Percentiles rank a stretch among this genome's conserved stretches.
These are phyloP conservation scores for Lampris incognitus DNA, from an alignment of 2,113 vertebrate species.

Conservation along the genomic window DNA sequence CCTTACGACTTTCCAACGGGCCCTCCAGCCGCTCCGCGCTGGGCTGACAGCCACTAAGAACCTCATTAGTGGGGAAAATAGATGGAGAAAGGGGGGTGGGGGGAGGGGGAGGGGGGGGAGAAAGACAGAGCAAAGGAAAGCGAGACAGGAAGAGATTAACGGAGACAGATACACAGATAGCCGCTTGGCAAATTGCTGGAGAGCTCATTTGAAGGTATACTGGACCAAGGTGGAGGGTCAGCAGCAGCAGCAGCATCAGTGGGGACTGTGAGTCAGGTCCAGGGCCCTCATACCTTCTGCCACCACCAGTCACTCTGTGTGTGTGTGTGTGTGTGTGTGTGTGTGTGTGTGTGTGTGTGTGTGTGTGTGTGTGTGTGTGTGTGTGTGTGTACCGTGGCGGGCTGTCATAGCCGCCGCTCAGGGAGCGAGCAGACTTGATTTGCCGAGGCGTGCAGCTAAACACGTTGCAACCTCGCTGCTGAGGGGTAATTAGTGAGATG, in stretches of 20 bases:
- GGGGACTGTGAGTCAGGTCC: conserved; percentile 36
- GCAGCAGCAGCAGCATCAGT: not conserved
- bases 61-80: conserved; percentile 62
- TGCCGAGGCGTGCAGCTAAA: conserved; percentile 52
- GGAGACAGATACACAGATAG: conserved; percentile 34
- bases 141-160: conserved; percentile 16
- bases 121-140: not conserved
- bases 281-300: conserved; percentile 34
- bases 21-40: conserved; percentile 42
- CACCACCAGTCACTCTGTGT: conserved; percentile 19
- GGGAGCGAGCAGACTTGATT: conserved; percentile 18
- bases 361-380: conserved; percentile 27
- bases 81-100: not conserved
- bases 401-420: conserved; percentile 58
- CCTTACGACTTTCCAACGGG: conserved; percentile 45
- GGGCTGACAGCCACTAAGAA: conserved; percentile 62
- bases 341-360: conserved; percentile 24
- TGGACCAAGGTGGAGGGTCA: conserved; percentile 4
- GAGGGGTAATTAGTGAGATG: conserved; percentile 67
- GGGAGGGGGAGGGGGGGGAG: not conserved
- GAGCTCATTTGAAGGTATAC: conserved; percentile 53
- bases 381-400: conserved; percentile 37
- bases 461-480: conserved; percentile 51
- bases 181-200: conserved; percentile 56
- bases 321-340: conserved; percentile 24